phyloP scores from a whole-genome alignment of 2,113 vertebrate species.

The Emydura subglobosa region DNA sequence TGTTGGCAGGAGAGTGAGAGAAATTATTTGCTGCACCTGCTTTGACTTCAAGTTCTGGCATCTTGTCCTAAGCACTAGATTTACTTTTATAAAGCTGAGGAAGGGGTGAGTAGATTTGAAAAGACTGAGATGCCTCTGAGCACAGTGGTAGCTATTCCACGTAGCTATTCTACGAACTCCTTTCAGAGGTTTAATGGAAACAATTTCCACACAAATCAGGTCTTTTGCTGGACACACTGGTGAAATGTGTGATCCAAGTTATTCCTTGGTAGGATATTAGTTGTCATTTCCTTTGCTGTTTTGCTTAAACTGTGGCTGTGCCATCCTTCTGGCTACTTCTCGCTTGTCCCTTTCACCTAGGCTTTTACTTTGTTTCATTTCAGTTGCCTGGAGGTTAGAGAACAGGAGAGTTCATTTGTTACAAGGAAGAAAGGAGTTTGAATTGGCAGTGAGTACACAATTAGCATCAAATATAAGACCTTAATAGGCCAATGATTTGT shows the following conservation, averaged over 20 bases:
- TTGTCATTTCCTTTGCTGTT: background rate
- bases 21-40: background rate
- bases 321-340: background rate
- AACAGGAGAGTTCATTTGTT: background rate
- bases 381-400: background rate
- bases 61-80: background rate
- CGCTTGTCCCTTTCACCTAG: background rate
- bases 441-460: background rate
- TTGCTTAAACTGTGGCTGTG: background rate
- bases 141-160: background rate
- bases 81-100: background rate
- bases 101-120: background rate
- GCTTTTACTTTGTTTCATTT: background rate
- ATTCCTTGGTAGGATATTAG: background rate
- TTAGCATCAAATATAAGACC: background rate
- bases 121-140: background rate
- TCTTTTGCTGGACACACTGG: background rate
- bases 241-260: background rate
- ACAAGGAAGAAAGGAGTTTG: background rate
- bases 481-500: background rate
- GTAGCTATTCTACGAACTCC: background rate
- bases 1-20: background rate
- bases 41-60: background rate
- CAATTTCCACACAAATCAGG: background rate
- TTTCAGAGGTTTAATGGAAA: background rate